These are phyloP conservation scores for Buathra laborator DNA, from an alignment of 2,888 invertebrate species.

Conservation along the genomic window DNA sequence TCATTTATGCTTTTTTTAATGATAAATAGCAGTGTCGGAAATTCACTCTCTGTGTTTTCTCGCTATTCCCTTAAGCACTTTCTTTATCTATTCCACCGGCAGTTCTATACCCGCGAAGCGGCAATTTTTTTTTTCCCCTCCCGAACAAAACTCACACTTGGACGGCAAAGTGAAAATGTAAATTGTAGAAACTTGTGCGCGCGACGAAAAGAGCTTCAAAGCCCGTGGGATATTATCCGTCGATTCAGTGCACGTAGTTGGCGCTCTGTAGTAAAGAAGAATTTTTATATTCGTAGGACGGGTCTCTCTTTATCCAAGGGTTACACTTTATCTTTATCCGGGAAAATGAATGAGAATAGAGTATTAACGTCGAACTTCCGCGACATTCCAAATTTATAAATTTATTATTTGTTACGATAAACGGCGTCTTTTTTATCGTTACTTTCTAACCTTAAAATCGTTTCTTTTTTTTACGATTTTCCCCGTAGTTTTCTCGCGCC, in stretches of 20 bases:
- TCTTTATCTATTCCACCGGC: background rate
- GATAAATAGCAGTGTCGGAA: conserved; percentile 16
- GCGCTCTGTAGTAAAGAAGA: background rate
- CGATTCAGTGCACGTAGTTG: background rate
- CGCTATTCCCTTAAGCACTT: background rate
- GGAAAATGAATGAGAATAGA: background rate
- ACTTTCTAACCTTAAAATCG: background rate
- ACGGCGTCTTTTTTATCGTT: background rate
- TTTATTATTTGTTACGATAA: background rate
- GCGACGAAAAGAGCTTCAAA: background rate
- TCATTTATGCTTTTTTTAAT: conserved; percentile 1
- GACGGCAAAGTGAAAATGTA: conserved; percentile 18
- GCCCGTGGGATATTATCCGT: background rate
- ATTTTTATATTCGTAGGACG: background rate
- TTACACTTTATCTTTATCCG: no score
- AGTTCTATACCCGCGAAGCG: background rate
- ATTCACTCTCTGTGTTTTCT: background rate
- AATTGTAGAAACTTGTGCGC: background rate
- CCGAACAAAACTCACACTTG: background rate
- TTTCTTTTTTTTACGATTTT: background rate
- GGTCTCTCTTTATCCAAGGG: no score
- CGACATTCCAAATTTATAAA: background rate
- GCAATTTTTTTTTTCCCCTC: background rate
- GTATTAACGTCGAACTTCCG: background rate
- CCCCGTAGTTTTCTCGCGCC: background rate